Base-by-base conservation (phyloP, 1,140 invertebrate genomes). In the Neodiprion fabricii region DNA sequence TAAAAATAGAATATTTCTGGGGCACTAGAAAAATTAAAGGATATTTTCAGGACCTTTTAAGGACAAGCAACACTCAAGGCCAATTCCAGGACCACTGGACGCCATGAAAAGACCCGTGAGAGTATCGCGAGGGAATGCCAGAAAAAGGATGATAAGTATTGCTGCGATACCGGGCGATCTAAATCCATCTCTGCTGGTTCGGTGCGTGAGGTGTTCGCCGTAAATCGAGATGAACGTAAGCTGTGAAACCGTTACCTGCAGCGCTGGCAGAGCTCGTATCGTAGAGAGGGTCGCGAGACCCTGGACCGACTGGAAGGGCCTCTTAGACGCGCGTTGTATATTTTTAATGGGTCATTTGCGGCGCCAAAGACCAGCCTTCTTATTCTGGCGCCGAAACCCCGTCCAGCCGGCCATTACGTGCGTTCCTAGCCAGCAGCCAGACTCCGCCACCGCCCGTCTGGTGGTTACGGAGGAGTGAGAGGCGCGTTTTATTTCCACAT, bases 281-380 rank as follows among this genome's bases (percentile, higher is more conserved):
- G 53, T 9, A 7, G n/a, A 61, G 53, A 61, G 53, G 53, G 53
- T 61, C 53, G 53, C 53, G 53, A 61, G 53, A 61, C 53, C 53
- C 53, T 61, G 53, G 53, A 12, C 53, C 53, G n/a, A 61, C 53
- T 61, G 0, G 17, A 21, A 61, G 53, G 53, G n/a, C 53, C 53
- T 61, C 53, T 61, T 61, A 61, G n/a, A 40, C 28, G 4, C 53
- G 8, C 53, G 53, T 61, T 61, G 53, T 61, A 61, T 61, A 61
- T 61, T 61, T 61, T 61, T 61, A 61, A 61, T 61, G 53, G 53
- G 53, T 61, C 53, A 61, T 61, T 61, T 61, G 53, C 53, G 53
- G 53, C 53, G 4, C 53, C 53, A 5, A 61, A 61, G 11, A 61
- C 53, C 53, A 14, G 53, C 53, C 53, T 61, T 40, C 28, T 40